phyloP scores from a whole-genome alignment of 2,888 invertebrate species.

The Latrodectus elegans region DNA sequence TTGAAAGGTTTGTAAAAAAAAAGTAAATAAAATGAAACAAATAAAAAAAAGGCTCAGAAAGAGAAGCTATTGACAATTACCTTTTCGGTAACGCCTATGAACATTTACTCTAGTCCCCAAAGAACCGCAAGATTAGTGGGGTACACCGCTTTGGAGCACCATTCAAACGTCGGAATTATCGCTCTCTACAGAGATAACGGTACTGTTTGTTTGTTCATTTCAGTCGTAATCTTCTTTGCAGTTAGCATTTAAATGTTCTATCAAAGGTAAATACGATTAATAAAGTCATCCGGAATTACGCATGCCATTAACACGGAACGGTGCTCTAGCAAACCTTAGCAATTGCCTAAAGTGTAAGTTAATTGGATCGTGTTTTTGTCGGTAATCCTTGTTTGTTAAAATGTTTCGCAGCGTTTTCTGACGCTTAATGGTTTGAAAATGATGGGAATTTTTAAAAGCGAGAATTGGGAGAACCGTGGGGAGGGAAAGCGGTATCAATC shows the following conservation, averaged over 20 bases:
- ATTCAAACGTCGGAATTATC: conserved; percentile 31
- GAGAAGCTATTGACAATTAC: conserved; percentile 37
- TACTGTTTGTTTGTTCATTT: conserved; percentile 51
- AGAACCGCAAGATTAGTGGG: conserved; percentile 62
- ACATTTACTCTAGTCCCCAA: conserved; percentile 46
- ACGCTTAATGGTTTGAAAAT: conserved; percentile 53
- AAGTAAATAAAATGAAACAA: conserved; percentile 8
- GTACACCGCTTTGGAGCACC: conserved; percentile 15
- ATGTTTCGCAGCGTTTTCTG: conserved; percentile 17
- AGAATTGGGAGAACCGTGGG: conserved; percentile 8
- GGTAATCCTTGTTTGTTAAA: conserved; percentile 61
- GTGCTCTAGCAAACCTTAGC: conserved; percentile 22
- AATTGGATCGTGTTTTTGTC: conserved; percentile 68
- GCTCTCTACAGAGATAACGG: conserved; percentile 23
- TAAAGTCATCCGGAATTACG: conserved; percentile 56
- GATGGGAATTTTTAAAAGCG: conserved; percentile 50
- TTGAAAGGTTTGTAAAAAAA: conserved; percentile 5
- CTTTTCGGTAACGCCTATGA: conserved; percentile 38
- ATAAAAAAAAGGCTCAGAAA: conserved; percentile 16
- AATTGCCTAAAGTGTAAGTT: conserved; percentile 53
- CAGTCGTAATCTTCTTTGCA: conserved; percentile 45
- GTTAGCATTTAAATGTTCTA: conserved; percentile 54
- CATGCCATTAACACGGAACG: conserved; percentile 47
- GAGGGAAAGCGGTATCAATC: conserved; percentile 9
- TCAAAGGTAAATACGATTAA: conserved; percentile 64